A percentile compares a stretch with the other conserved stretches of the same genome.
phyloP scores from a whole-genome alignment of 2,797 vertebrate genomes.

The Babyrousa celebensis region DNA sequence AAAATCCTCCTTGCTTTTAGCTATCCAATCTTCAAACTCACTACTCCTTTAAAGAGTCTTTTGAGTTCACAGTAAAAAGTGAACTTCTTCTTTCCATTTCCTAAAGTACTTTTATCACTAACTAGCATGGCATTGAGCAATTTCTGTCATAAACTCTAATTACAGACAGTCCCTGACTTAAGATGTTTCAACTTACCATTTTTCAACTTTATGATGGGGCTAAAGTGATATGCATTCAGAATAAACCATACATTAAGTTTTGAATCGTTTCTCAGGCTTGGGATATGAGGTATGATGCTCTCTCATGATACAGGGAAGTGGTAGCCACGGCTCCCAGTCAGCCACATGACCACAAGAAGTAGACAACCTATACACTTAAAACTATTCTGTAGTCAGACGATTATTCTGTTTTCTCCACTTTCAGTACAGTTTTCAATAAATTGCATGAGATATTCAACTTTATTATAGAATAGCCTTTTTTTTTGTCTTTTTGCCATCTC shows the following conservation, averaged over 20 bases:
- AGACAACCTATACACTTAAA: not conserved
- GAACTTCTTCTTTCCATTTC: not conserved
- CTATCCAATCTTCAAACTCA: not conserved
- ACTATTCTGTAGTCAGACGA: no score
- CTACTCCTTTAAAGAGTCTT: not conserved
- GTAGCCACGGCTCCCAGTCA: not conserved
- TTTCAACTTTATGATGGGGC: not conserved
- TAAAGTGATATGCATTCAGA: not conserved
- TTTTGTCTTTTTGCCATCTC: not conserved
- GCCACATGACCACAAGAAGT: not conserved
- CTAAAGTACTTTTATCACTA: not conserved
- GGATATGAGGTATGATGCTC: not conserved
- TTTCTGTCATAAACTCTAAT: not conserved
- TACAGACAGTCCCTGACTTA: not conserved
- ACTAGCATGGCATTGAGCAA: not conserved
- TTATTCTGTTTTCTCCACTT: not conserved
- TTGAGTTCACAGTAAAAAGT: not conserved
- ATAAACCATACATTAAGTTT: not conserved
- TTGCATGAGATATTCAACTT: not conserved
- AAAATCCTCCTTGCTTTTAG: not conserved
- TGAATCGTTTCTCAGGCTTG: not conserved
- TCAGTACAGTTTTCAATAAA: not conserved
- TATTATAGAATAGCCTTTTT: not conserved
- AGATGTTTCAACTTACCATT: not conserved
- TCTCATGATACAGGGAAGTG: not conserved